Base-by-base conservation (phyloP, 2,888 invertebrate genomes). In the Hololepta plana region DNA sequence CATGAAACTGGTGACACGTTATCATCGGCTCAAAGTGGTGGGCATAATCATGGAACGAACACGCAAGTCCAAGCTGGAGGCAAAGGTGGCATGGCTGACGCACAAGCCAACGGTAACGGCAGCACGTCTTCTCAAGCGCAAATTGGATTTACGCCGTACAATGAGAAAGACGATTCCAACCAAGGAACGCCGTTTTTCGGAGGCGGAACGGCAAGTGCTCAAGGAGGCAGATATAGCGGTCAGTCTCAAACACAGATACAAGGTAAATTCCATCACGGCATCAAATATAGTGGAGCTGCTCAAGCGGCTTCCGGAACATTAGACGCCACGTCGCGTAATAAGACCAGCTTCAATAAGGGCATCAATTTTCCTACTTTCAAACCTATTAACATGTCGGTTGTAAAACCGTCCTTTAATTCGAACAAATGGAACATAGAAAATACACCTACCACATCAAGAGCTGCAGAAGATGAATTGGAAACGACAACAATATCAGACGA, bases 71-170 rank as follows among this genome's bases (percentile, higher is more conserved):
- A 80, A 55, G 82, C 81, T 3, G 75, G 77, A 34, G 64, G 71
- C 15, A 76, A 73, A 51, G 84, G 85, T 10, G 84, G 84, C 3
- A 65, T 81, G 60, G 81, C 84, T 2, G 82, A 84, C 47, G 79
- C 84, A 1, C 82, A 84, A 57, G 77, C 84, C 1, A 72, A 72
- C 41, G 84, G 82, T 1, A 75, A 77, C 3, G 84, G 82, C 3
- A 76, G 73, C 41, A 82, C 84, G 2, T 81, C 80, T 1, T 84
- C 82, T 15, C 84, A 85, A 57, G 84, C 85, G 3, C 84, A 85
- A 55, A 82, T 85, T 32, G 84, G 82, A 2, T 84, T 85, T 44
- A 70, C 72, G 26, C 84, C 84, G 0, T 69, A 70, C 38, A 64
- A 68, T 40, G 67, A 72, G 29, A 62, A 64, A 30, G 69, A 70